A percentile compares a stretch with the other conserved stretches of the same genome.
These are phyloP conservation scores for Drosophila pullipes DNA, from an alignment of 2,888 invertebrate species.

Conservation along the genomic window DNA sequence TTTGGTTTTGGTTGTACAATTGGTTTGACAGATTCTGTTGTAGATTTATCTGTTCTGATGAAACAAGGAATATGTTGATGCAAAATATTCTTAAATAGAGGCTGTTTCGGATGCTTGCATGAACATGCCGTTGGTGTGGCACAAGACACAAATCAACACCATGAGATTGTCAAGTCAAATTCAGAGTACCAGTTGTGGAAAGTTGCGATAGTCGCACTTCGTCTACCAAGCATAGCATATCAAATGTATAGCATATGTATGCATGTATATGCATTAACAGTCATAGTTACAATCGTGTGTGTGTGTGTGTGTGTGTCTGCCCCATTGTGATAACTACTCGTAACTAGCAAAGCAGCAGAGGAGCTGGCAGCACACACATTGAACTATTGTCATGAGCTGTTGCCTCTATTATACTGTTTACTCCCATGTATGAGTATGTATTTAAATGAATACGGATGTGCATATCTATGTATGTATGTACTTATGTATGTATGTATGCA, in stretches of 20 bases:
- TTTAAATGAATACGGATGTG: neutral
- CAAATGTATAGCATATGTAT: slow-evolving; percentile 24
- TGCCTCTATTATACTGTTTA: slow-evolving; percentile 65
- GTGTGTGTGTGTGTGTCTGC: slow-evolving; percentile 7
- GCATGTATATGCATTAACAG: slow-evolving; percentile 1
- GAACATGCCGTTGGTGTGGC: slow-evolving; percentile 66
- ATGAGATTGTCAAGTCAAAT: slow-evolving; percentile 70
- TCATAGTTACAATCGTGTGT: slow-evolving; percentile 5
- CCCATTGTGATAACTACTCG: slow-evolving; percentile 56
- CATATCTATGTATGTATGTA: neutral
- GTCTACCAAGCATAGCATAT: slow-evolving; percentile 35
- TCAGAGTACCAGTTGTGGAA: slow-evolving; percentile 64
- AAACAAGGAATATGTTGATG: slow-evolving; percentile 23
- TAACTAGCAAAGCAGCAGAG: slow-evolving; percentile 36
- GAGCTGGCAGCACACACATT: slow-evolving; percentile 50
- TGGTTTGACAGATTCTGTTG: slow-evolving; percentile 4
- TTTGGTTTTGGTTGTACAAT: neutral
- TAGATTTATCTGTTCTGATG: slow-evolving; percentile 7
- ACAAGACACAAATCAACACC: slow-evolving; percentile 70
- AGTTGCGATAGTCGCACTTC: slow-evolving; percentile 57
- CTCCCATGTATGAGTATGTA: slow-evolving; percentile 23
- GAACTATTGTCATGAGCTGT: slow-evolving; percentile 65
- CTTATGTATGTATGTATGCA: slow-evolving; percentile 4
- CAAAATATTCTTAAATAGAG: slow-evolving; percentile 1
- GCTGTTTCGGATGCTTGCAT: slow-evolving; percentile 32